Conservation (phyloP, 2,797 vertebrate species). For the Diplodus puntazzo region DNA sequence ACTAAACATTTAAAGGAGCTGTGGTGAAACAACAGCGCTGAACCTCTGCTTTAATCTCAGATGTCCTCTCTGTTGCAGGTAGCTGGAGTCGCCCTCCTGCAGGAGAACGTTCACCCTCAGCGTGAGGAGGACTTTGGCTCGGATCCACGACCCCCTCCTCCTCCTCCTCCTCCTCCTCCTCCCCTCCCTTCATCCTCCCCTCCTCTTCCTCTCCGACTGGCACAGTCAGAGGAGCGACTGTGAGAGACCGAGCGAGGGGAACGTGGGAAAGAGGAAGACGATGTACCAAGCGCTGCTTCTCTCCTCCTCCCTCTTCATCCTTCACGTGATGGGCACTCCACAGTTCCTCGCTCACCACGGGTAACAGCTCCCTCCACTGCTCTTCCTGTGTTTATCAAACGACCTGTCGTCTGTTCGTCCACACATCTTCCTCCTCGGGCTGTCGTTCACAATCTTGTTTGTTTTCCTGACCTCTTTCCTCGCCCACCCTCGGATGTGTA, state of each 20-base stretch:
- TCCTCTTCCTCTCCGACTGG: constrained; percentile 52
- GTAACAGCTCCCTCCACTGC: constrained; percentile 68
- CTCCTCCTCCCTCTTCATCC: constrained; percentile 82
- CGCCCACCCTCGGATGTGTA: constrained; percentile 11
- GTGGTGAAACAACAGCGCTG: background rate
- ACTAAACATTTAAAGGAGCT: background rate
- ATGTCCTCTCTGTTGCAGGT: constrained; percentile 62
- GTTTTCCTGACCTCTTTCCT: constrained; percentile 27
- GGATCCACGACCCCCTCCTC: background rate
- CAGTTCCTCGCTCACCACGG: constrained; percentile 81
- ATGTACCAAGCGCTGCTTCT: constrained; percentile 84
- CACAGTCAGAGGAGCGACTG: constrained; percentile 50
- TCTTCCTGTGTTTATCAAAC: constrained; percentile 65
- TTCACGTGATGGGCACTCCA: constrained; percentile 79
- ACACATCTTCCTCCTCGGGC: constrained; percentile 16
- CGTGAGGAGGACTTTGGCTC: constrained; percentile 51
- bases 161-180: background rate
- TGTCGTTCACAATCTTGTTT: constrained; percentile 42
- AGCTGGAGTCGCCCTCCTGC: constrained; percentile 60
- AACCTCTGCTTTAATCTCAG: constrained; percentile 1
- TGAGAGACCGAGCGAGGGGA: constrained; percentile 64
- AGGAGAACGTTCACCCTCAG: constrained; percentile 35
- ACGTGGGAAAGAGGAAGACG: constrained; percentile 78
- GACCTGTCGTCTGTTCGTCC: constrained; percentile 33
- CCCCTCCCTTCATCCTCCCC: constrained; percentile 31